phyloP scores from a whole-genome alignment of 2,113 vertebrate genomes.

The Indicator indicator region DNA sequence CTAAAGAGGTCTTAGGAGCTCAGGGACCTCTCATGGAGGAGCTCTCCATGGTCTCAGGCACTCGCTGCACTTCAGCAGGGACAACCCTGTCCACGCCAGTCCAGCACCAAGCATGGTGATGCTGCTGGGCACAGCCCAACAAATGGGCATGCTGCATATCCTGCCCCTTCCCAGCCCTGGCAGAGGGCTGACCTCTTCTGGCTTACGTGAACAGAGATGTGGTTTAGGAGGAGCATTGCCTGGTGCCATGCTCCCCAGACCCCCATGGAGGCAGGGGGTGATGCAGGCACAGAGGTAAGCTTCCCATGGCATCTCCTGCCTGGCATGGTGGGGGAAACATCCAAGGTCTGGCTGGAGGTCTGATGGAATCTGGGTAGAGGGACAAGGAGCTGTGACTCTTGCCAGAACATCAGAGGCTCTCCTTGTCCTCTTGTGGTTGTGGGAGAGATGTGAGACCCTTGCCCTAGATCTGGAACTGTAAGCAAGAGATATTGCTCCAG shows the following conservation, averaged over 20 bases:
- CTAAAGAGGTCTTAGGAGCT: neutral
- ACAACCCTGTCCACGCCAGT: neutral
- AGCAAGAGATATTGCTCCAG: neutral
- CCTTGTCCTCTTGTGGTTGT: neutral
- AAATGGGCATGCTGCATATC: fast-evolving
- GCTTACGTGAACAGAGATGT: neutral
- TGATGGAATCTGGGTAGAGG: neutral
- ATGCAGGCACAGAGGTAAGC: neutral
- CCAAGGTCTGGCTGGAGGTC: too few relatives aligned
- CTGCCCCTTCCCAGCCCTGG: fast-evolving
- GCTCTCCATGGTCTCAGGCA: neutral
- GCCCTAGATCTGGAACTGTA: neutral
- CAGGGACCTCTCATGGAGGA: neutral
- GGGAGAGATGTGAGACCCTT: neutral
- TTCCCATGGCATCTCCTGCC: neutral
- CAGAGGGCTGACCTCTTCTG: neutral
- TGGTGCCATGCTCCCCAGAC: neutral
- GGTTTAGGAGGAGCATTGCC: neutral
- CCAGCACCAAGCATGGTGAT: fast-evolving
- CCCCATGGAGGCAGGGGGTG: neutral
- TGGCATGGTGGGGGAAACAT: neutral
- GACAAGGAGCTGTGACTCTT: neutral
- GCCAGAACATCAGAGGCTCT: neutral
- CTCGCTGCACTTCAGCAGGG: neutral
- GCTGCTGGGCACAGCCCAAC: neutral